A percentile compares a stretch with the other conserved stretches of the same genome.
These are phyloP conservation scores for Drusus annulatus DNA, from an alignment of 1,140 invertebrate species.

Conservation along the genomic window DNA sequence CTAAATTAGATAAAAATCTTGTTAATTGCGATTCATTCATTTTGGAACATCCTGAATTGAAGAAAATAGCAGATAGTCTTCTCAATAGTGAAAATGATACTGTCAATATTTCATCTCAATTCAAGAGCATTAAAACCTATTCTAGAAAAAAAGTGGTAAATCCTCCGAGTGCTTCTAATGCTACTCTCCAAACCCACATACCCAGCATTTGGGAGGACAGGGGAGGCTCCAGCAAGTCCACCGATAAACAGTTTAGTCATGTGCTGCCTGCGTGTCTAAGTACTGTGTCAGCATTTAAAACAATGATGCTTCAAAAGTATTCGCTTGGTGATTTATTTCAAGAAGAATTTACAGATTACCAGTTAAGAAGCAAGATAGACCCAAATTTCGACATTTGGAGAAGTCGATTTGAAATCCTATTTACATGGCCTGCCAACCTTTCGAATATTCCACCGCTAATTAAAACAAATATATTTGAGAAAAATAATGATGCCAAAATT, in stretches of 20 bases:
- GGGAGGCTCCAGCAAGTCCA: no score
- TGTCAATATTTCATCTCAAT: constrained; percentile 9
- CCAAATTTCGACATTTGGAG: constrained; percentile 20
- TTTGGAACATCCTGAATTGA: background rate
- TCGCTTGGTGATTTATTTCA: background rate
- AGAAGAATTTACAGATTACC: constrained; percentile 2
- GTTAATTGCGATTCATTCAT: background rate
- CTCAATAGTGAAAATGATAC: constrained; percentile 28
- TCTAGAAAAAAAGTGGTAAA: constrained; percentile 48
- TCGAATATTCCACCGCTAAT: constrained; percentile 43
- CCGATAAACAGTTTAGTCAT: background rate
- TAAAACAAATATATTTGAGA: constrained; percentile 42
- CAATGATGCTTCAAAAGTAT: constrained; percentile 38
- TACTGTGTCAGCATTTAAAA: constrained; percentile 33
- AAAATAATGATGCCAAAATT: constrained; percentile 39
- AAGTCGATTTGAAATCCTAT: constrained; percentile 46
- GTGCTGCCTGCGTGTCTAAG: constrained; percentile 25
- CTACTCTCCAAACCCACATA: background rate
- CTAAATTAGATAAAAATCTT: constrained; percentile 36
- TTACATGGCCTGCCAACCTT: constrained; percentile 46
- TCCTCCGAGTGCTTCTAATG: background rate
- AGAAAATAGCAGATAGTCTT: constrained; percentile 21
- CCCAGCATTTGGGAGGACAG: constrained; percentile 1
- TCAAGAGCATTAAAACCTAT: constrained; percentile 47
- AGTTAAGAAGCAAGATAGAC: background rate